These are phyloP conservation scores for Eublepharis macularius DNA, from an alignment of 2,113 vertebrate genomes.

Conservation along the genomic window DNA sequence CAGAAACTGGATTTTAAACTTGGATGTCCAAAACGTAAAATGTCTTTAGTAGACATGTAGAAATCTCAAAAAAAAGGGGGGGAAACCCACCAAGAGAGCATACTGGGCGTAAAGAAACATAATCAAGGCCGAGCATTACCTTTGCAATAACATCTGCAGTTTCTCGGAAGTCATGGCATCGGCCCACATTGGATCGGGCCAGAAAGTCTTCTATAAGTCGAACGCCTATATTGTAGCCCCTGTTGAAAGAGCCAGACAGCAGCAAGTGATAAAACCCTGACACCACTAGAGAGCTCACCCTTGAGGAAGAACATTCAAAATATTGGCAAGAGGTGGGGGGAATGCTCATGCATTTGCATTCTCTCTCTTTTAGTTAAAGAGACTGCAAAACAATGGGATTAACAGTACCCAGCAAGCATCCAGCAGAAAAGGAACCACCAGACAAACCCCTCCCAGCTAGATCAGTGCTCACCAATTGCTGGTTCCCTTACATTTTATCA, in stretches of 20 bases:
- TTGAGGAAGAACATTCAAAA: rapidly evolving
- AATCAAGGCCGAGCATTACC: constrained; percentile 70
- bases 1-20: no score
- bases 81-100: no score
- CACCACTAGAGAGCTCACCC: neutral
- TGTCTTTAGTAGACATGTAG: neutral
- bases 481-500: constrained; percentile 91
- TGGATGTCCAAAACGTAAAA: neutral
- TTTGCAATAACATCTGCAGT: constrained; percentile 98
- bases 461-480: rapidly evolving
- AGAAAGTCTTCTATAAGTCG: constrained; percentile 98
- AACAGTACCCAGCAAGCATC: neutral
- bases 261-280: neutral
- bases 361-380: neutral
- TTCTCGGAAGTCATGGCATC: constrained; percentile 98
- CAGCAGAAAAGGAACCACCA: neutral
- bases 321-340: neutral
- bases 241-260: constrained; percentile 61
- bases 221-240: constrained; percentile 99
- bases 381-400: neutral
- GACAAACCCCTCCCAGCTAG: neutral
- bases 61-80: neutral
- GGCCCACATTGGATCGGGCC: constrained; percentile 94
- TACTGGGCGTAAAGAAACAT: neutral
- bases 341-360: no score